Evolutionary conservation across 2,113 vertebrate species (phyloP).

Genomic region (Protomyctophum bolini): DNA sequence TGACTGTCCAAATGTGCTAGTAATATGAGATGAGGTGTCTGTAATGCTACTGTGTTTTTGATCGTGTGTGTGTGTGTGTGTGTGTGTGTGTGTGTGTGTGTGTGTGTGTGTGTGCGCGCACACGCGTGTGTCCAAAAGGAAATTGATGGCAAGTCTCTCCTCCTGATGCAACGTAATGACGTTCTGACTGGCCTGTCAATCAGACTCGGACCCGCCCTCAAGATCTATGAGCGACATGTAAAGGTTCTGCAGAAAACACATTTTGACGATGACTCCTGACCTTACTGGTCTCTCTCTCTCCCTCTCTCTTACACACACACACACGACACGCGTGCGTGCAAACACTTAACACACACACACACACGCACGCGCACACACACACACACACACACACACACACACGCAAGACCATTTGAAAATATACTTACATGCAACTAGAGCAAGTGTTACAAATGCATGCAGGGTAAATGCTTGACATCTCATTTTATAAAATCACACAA

Average conservation of each 20-base stretch:
- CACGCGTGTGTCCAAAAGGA: slow-evolving; percentile 73
- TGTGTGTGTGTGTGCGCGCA: no score
- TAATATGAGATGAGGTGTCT: no score
- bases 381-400: slow-evolving; percentile 4
- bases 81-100: no score
- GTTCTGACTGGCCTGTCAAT: slow-evolving; percentile 89
- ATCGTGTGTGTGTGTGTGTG: no score
- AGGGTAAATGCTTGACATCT: no score
- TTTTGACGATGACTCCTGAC: slow-evolving; percentile 84
- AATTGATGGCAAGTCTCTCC: slow-evolving; percentile 89
- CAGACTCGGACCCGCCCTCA: slow-evolving; percentile 87
- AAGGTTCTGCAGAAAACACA: slow-evolving; percentile 88
- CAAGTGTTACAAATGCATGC: no score
- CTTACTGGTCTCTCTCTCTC: neutral
- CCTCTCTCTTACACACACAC: no score
- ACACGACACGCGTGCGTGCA: neutral
- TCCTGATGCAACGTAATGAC: slow-evolving; percentile 90
- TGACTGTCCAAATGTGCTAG: no score
- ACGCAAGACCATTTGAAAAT: neutral
- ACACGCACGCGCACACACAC: neutral
- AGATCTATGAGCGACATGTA: slow-evolving; percentile 89
- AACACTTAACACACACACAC: slow-evolving; percentile 10
- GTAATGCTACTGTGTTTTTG: no score
- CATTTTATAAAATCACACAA: neutral
- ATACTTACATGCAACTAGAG: no score